Evolutionary conservation across 2,797 vertebrate species (phyloP).

Genomic region (Novumbra hubbsi): DNA sequence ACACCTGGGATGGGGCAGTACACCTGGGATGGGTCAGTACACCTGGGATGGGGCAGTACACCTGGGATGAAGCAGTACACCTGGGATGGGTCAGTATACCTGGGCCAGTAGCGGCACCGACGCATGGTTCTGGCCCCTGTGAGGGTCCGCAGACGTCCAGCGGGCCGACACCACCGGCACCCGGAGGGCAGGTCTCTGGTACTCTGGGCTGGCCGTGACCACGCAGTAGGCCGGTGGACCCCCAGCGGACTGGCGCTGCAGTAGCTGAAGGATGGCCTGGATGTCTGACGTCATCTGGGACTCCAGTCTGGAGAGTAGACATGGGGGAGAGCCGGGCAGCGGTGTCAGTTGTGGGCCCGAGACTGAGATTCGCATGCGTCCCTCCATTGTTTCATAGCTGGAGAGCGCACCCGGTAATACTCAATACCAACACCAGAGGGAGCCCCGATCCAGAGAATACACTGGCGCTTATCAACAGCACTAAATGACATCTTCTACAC

Average conservation of each 20-base stretch:
- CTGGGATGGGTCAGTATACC: constrained; percentile 41
- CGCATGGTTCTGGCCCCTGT: constrained; percentile 74
- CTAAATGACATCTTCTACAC: background rate
- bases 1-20: no score
- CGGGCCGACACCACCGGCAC: constrained; percentile 73
- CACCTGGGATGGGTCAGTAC: no score
- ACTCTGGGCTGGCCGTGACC: constrained; percentile 83
- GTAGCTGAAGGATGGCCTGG: constrained; percentile 92
- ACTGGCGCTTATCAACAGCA: background rate
- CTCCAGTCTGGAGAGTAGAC: constrained; percentile 80
- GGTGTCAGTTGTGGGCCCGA: background rate
- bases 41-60: no score
- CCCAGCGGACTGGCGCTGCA: constrained; percentile 84
- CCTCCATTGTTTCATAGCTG: background rate
- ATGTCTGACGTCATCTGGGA: constrained; percentile 96
- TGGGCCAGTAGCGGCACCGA: constrained; percentile 57
- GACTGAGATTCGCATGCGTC: background rate
- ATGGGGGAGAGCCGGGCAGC: background rate
- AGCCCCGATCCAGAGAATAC: constrained; percentile 21
- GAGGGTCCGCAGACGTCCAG: constrained; percentile 59
- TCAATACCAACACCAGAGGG: constrained; percentile 51
- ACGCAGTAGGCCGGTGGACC: constrained; percentile 93
- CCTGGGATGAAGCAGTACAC: no score
- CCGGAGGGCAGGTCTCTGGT: constrained; percentile 72
- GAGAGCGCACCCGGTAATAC: constrained; percentile 30